These are phyloP conservation scores for Microtus richardsoni DNA, from an alignment of 2,113 vertebrate genomes.

Conservation along the genomic window DNA sequence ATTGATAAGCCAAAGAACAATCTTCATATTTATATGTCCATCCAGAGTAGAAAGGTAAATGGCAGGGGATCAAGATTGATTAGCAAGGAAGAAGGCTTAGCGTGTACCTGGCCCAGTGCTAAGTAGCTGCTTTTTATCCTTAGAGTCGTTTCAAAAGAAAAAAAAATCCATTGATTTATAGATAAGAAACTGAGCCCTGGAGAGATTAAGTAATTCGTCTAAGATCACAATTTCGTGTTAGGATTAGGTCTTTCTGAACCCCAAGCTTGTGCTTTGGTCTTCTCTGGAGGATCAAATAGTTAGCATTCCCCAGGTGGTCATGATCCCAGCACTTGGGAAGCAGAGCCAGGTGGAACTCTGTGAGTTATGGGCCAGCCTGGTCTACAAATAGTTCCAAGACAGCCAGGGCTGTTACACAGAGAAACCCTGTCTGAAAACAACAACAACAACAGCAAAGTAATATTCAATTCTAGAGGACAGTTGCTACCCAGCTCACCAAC, in stretches of 20 bases:
- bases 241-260: not conserved
- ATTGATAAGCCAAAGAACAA: not conserved
- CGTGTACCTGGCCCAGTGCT: not conserved
- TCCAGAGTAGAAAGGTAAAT: constrained; percentile 18
- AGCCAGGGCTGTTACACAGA: not conserved
- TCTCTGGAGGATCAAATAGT: not conserved
- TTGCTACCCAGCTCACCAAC: not conserved
- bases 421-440: not conserved
- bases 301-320: not conserved
- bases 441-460: not conserved
- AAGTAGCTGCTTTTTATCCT: not conserved
- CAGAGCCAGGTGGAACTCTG: not conserved
- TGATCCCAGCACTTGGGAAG: not conserved
- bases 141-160: not conserved
- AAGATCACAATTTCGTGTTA: constrained; percentile 19
- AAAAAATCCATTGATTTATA: not conserved
- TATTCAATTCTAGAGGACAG: not conserved
- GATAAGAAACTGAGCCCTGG: not conserved
- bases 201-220: constrained; percentile 31
- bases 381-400: not conserved
- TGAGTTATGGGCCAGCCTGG: not conserved
- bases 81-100: not conserved
- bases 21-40: not conserved
- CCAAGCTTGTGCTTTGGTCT: not conserved
- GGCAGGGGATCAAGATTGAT: not conserved